Conservation (phyloP, 2,113 vertebrate species). For the Rissa tridactyla region DNA sequence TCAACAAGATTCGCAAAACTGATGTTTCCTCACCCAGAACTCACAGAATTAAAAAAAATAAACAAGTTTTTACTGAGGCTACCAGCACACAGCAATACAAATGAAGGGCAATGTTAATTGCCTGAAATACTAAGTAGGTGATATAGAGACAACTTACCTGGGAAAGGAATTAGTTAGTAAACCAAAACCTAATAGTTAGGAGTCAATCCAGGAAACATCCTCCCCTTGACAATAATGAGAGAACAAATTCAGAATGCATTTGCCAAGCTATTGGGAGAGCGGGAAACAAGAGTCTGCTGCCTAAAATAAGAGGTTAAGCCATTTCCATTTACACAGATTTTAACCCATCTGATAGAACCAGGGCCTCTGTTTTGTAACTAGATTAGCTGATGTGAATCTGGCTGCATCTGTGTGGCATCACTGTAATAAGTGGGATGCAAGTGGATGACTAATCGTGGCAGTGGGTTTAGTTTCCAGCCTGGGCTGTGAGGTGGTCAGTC, state of each 20-base stretch:
- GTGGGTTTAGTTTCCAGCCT: neutral
- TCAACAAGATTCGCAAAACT: neutral
- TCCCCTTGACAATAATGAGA: neutral
- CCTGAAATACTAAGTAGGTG: neutral
- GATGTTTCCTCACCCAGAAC: neutral
- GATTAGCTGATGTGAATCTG: constrained; percentile 31
- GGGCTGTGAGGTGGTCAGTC: neutral
- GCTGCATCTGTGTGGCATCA: constrained; percentile 8
- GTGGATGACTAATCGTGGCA: neutral
- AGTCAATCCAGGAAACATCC: neutral
- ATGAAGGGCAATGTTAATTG: neutral
- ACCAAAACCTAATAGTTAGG: neutral
- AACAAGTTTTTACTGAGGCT: neutral
- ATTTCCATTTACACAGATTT: constrained; percentile 1
- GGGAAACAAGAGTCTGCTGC: neutral
- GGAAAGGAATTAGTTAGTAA: neutral
- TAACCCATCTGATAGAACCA: neutral
- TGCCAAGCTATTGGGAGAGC: neutral
- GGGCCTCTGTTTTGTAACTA: constrained; percentile 26
- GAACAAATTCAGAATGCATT: neutral
- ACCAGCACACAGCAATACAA: neutral
- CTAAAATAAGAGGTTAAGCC: neutral
- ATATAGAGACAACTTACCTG: neutral
- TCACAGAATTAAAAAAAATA: neutral
- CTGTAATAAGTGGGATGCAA: neutral